These are phyloP conservation scores for Poecilia velifera DNA, from an alignment of 2,797 vertebrate species.

Conservation along the genomic window DNA sequence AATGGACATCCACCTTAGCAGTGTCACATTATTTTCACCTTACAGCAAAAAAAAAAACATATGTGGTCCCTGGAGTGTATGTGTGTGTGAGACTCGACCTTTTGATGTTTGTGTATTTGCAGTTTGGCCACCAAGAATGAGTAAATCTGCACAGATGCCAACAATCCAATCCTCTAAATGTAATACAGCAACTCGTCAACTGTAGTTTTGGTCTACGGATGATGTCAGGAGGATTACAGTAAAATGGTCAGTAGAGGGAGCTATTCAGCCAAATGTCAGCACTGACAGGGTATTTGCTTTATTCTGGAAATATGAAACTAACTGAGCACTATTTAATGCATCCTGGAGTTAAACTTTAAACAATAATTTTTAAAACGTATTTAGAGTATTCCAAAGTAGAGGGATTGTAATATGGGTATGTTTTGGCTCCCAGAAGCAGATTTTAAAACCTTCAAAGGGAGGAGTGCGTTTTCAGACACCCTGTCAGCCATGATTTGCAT, in stretches of 20 bases:
- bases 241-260: constrained; percentile 60
- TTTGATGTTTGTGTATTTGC: constrained; percentile 47
- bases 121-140: constrained; percentile 33
- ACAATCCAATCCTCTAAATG: constrained; percentile 40
- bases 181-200: constrained; percentile 44
- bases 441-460: not conserved
- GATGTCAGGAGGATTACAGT: not conserved
- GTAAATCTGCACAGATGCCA: constrained; percentile 56
- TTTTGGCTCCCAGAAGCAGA: constrained; percentile 13
- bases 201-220: constrained; percentile 6
- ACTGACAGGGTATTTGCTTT: constrained; percentile 47
- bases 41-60: constrained; percentile 34
- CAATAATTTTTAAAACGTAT: not conserved
- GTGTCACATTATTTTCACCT: constrained; percentile 52
- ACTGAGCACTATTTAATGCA: not conserved
- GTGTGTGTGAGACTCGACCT: constrained; percentile 48
- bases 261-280: constrained; percentile 17
- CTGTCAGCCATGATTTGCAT: constrained; percentile 13
- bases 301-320: not conserved
- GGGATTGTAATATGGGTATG: too few relatives aligned
- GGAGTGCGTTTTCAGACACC: constrained; percentile 29
- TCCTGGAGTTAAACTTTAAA: not conserved
- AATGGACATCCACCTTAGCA: constrained; percentile 46
- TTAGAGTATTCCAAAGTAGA: not conserved
- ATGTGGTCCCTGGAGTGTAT: constrained; percentile 70